Base-by-base conservation (phyloP, 2,113 vertebrate species). In the Cyanoramphus novaezelandiae region DNA sequence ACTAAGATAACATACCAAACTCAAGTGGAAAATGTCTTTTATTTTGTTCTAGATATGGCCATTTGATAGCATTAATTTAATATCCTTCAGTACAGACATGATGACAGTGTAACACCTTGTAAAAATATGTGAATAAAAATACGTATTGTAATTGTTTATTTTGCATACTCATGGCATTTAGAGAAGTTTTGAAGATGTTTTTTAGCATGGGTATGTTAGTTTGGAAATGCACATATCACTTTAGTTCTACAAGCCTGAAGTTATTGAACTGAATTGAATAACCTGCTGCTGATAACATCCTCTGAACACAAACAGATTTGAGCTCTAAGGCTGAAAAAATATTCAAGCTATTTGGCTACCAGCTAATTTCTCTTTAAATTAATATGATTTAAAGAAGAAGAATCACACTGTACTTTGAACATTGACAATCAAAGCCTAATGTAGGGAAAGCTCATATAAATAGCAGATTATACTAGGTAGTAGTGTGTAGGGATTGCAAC, bases 141-240 rank as follows among this genome's bases (percentile, higher is more conserved):
- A 23, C 8, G 11, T 23, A 18, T 7, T 64, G 14, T 19, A 65
- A 16, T 52, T 53, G 1, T 33, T 65, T 65, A 27, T 49, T 86
- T 65, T 67, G 4, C 25, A 35, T 43, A 33, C 3, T 44, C 39
- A 47, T 0, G 1, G 5, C 29, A 41, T 63, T 82, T 11, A 2
- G 10, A 71, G 82, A 67, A 44, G 9, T 44, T 15, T 18, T 68
- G 17, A 87, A 50, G 7, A 29, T 33, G 10, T 2, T 49, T 67
- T 68, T 71, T 59, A 50, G 3, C 1, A 5, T 19, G 11, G 3
- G 1, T 39, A 9, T 75, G 3, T 39, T 52, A 37, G 23, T 57
- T 35, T 79, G 17, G 28, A 59, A 78, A 57, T 79, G 59, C 37
- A 35, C 10, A 16, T 62, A 77, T 64, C 14, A 43, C 29, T 72